phyloP scores from a whole-genome alignment of 2,888 invertebrate genomes.

The Cordilura impudica region DNA sequence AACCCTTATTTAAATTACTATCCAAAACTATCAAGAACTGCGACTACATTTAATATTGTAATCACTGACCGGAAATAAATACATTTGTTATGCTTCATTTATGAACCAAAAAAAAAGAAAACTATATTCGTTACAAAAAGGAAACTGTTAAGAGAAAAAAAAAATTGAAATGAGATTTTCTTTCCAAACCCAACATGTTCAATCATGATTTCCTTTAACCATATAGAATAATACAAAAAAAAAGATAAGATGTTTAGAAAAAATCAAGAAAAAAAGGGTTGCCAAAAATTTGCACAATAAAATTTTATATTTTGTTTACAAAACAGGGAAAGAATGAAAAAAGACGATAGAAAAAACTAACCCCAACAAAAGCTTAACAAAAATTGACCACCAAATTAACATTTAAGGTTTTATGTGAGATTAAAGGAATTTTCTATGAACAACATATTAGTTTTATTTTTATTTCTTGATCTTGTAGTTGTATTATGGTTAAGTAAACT shows the following conservation, averaged over 20 bases:
- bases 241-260: slow-evolving; percentile 31
- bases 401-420: slow-evolving; percentile 45
- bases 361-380: neutral
- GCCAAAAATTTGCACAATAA: slow-evolving; percentile 52
- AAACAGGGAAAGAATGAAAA: slow-evolving; percentile 5
- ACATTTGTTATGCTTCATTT: slow-evolving; percentile 61
- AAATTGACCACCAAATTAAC: slow-evolving; percentile 61
- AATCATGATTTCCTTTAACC: slow-evolving; percentile 57
- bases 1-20: slow-evolving; percentile 50
- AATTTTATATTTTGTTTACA: slow-evolving; percentile 58
- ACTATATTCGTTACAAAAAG: neutral
- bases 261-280: slow-evolving; percentile 28
- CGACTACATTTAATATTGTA: slow-evolving; percentile 55
- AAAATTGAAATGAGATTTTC: slow-evolving; percentile 6
- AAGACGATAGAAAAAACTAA: neutral
- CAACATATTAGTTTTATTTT: neutral
- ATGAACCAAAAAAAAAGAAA: slow-evolving; percentile 21
- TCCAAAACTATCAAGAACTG: slow-evolving; percentile 23
- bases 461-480: slow-evolving; percentile 6
- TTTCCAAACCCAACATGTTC: slow-evolving; percentile 41
- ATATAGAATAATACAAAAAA: slow-evolving; percentile 32
- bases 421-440: slow-evolving; percentile 37
- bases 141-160: slow-evolving; percentile 16
- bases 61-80: slow-evolving; percentile 62
- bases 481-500: neutral